phyloP scores from a whole-genome alignment of 2,888 invertebrate genomes.

The Leucophora obtusa region DNA sequence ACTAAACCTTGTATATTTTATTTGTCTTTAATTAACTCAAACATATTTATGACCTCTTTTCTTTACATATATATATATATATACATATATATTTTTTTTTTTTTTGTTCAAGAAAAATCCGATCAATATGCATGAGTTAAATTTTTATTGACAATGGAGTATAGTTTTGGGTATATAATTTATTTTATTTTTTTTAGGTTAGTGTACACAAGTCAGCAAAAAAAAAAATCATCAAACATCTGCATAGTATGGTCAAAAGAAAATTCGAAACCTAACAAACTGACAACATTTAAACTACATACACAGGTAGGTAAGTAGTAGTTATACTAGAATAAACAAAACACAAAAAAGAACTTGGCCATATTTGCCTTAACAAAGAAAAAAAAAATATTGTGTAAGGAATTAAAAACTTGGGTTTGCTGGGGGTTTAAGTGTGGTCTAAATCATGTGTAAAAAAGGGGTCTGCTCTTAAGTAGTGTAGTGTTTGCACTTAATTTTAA shows the following conservation, averaged over 20 bases:
- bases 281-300: constrained; percentile 1
- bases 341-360: neutral
- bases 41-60: constrained; percentile 20
- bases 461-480: constrained; percentile 12
- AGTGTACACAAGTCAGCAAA: constrained; percentile 52
- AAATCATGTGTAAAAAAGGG: neutral
- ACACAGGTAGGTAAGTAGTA: neutral
- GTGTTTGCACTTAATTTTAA: constrained; percentile 13
- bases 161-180: neutral
- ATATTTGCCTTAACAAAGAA: neutral
- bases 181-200: constrained; percentile 17
- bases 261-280: constrained; percentile 63
- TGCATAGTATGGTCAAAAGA: constrained; percentile 78
- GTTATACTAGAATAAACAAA: neutral
- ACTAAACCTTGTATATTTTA: constrained; percentile 3
- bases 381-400: neutral
- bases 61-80: no score
- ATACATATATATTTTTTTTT: neutral
- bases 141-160: constrained; percentile 3
- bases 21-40: constrained; percentile 17
- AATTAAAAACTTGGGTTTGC: neutral
- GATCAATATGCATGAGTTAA: constrained; percentile 42
- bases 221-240: constrained; percentile 76
- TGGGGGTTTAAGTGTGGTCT: neutral
- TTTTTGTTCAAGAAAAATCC: neutral